phyloP scores from a whole-genome alignment of 2,113 vertebrate genomes.

The Megalops atlanticus region DNA sequence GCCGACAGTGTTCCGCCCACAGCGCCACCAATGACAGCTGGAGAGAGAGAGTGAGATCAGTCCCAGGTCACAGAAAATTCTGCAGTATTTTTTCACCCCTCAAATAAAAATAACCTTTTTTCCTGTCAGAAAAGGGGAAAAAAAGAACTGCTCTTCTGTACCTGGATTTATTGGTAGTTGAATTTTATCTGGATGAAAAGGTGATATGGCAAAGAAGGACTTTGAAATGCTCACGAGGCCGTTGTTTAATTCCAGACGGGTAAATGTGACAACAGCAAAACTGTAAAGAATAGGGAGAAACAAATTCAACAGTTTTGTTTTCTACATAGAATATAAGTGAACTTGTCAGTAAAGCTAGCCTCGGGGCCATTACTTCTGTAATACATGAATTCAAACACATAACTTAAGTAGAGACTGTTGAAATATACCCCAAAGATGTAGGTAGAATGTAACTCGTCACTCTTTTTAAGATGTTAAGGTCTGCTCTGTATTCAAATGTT shows the following conservation, averaged over 20 bases:
- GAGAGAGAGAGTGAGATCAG: constrained; percentile 22
- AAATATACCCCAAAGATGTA: too few species aligned
- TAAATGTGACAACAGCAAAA: constrained; percentile 41
- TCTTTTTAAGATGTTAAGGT: too few species aligned
- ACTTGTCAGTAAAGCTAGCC: too few species aligned
- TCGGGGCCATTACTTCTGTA: not conserved
- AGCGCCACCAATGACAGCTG: constrained; percentile 68
- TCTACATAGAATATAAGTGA: too few species aligned
- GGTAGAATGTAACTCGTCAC: too few species aligned
- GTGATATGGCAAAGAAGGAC: constrained; percentile 30
- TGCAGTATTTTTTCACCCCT: not conserved
- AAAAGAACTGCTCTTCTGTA: constrained; percentile 32
- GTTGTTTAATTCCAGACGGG: not conserved
- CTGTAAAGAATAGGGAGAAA: constrained; percentile 24
- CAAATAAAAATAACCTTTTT: too few species aligned
- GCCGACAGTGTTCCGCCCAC: constrained; percentile 73
- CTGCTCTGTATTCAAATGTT: too few species aligned
- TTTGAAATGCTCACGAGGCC: accelerated
- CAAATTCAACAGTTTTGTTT: not conserved
- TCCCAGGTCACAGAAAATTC: not conserved
- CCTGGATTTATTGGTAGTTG: constrained; percentile 36
- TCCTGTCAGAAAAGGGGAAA: not conserved
- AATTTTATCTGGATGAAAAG: accelerated
- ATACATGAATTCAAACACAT: too few species aligned
- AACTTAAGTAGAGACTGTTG: too few species aligned